Evolutionary conservation across 2,797 vertebrate species (phyloP).

Genomic region (Muraenolepis orangiensis): DNA sequence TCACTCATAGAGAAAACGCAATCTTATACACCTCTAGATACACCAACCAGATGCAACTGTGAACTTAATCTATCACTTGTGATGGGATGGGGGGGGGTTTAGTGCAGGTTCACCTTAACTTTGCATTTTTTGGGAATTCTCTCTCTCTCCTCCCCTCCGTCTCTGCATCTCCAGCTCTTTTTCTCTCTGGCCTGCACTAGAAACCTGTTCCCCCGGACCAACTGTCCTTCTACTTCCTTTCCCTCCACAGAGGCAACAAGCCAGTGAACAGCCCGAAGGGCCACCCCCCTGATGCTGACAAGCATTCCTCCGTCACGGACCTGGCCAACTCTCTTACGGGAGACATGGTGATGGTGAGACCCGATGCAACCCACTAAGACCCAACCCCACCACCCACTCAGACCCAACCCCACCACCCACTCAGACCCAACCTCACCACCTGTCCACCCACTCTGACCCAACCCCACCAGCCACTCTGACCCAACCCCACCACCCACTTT

Average conservation of each 20-base stretch:
- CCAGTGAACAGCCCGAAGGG: conserved; percentile 85
- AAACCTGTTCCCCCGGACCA: conserved; percentile 32
- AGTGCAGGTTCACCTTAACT: conserved; percentile 54
- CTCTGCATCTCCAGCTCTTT: background rate
- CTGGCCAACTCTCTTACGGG: conserved; percentile 97
- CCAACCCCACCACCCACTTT: background rate
- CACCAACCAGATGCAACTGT: conserved; percentile 55
- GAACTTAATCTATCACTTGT: conserved; percentile 45
- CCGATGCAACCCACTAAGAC: background rate
- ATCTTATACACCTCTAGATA: conserved; percentile 35
- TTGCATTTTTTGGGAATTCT: conserved; percentile 44
- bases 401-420: background rate
- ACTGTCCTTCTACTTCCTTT: conserved; percentile 34
- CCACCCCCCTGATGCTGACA: conserved; percentile 85
- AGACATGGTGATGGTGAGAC: conserved; percentile 97
- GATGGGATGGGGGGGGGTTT: conserved; percentile 52
- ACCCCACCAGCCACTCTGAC: background rate
- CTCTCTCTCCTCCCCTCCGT: background rate
- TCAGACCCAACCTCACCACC: background rate
- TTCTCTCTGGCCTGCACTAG: conserved; percentile 26
- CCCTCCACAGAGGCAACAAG: conserved; percentile 83
- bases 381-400: background rate
- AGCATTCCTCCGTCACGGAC: conserved; percentile 91
- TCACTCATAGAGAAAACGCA: conserved; percentile 43
- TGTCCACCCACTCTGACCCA: background rate